phyloP scores from a whole-genome alignment of 35 echinoderm and acorn worm genomes.

The Holothuria glaberrima region DNA sequence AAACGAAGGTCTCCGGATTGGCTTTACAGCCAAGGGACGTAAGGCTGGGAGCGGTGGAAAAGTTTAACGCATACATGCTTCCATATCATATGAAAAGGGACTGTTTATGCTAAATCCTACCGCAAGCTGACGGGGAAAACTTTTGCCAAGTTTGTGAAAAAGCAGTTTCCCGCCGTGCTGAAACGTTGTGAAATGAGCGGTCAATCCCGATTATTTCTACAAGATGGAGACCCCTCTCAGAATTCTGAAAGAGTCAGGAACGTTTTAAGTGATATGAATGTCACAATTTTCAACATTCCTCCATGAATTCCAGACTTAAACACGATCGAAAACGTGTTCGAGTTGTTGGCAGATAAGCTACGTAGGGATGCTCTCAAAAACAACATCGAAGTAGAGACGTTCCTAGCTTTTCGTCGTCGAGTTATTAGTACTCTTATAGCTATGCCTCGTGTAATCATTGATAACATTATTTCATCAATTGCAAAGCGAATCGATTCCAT shows the following conservation, averaged over 20 bases:
- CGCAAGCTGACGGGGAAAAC: background rate
- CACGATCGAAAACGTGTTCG: too few species aligned
- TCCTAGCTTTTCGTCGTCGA: background rate
- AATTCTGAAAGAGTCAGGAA: background rate
- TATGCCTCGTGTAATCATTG: background rate
- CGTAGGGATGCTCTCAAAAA: background rate
- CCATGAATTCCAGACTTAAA: background rate
- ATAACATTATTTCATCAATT: background rate
- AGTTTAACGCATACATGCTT: background rate
- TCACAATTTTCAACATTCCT: background rate
- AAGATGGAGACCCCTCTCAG: slow-evolving; percentile 7
- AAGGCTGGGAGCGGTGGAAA: background rate
- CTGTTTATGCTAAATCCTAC: background rate
- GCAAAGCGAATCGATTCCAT: slow-evolving; percentile 2
- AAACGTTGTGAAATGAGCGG: background rate
- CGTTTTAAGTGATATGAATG: background rate
- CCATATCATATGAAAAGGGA: background rate
- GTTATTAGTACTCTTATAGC: background rate
- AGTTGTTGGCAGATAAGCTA: too few species aligned
- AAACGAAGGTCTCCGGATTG: background rate
- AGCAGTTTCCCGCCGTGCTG: background rate
- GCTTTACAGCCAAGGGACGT: background rate
- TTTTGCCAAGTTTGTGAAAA: slow-evolving; percentile 10
- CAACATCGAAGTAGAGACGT: background rate
- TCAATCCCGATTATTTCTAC: background rate